A percentile compares a stretch with the other conserved stretches of the same genome.
phyloP scores from a whole-genome alignment of 2,888 invertebrate species.

The Lasioglossum lativentre region DNA sequence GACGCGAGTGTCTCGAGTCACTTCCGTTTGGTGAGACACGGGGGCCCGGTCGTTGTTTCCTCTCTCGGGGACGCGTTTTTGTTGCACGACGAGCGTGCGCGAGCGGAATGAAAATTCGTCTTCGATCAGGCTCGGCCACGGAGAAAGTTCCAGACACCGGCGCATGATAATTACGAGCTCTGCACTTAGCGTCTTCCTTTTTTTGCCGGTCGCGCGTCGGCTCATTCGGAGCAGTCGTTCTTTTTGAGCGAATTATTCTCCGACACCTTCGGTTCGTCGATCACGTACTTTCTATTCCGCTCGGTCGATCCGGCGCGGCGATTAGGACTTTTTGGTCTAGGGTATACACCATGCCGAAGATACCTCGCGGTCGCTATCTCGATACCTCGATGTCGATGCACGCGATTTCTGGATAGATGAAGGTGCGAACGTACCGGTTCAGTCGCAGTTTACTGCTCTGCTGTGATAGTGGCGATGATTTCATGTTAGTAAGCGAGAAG shows the following conservation, averaged over 20 bases:
- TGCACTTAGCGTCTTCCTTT: background rate
- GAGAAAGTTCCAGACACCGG: slow-evolving; percentile 39
- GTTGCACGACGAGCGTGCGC: slow-evolving; percentile 49
- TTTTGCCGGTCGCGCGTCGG: background rate
- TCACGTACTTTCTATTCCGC: slow-evolving; percentile 19
- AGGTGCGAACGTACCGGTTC: no score
- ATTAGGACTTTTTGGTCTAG: background rate
- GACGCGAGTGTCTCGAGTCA: slow-evolving; percentile 53
- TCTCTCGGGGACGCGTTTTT: slow-evolving; percentile 61
- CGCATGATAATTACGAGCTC: slow-evolving; percentile 9
- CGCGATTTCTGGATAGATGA: no score
- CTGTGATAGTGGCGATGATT: no score
- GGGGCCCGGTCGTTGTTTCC: slow-evolving; percentile 61
- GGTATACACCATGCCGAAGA: no score
- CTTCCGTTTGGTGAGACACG: slow-evolving; percentile 70
- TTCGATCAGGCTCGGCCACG: slow-evolving; percentile 20
- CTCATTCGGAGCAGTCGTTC: slow-evolving; percentile 15
- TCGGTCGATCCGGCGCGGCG: background rate
- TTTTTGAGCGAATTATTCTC: background rate
- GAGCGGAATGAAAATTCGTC: slow-evolving; percentile 63
- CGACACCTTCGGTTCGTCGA: slow-evolving; percentile 3
- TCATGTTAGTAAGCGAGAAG: no score
- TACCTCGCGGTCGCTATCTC: no score
- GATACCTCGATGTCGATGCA: no score
- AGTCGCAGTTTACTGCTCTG: background rate